Conservation (phyloP, 2,888 invertebrate species). For the Atherix ibis region DNA sequence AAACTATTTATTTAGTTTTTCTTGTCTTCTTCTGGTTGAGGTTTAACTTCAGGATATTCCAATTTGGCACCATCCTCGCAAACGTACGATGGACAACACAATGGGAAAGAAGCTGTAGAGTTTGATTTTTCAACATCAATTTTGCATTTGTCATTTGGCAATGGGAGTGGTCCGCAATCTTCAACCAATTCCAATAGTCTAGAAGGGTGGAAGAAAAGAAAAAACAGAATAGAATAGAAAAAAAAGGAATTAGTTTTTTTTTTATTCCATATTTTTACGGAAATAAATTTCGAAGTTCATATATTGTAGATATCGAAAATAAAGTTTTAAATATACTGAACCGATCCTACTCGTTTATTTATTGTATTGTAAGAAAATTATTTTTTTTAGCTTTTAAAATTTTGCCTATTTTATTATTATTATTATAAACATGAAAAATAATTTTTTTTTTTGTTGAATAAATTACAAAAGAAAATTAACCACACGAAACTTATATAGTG, state of each 20-base stretch:
- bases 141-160: slow-evolving; percentile 78
- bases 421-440: too few species aligned
- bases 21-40: slow-evolving; percentile 25
- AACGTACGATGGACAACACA: slow-evolving; percentile 70
- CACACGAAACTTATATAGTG: too few species aligned
- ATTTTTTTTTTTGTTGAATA: too few species aligned
- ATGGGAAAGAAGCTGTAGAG: slow-evolving; percentile 76
- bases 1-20: too few species aligned
- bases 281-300: not conserved
- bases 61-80: slow-evolving; percentile 73
- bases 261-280: not conserved
- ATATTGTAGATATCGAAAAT: not conserved
- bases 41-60: slow-evolving; percentile 67
- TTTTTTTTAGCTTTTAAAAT: too few species aligned
- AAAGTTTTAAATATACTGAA: too few species aligned
- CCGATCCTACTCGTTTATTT: too few species aligned
- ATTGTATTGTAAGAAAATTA: too few species aligned
- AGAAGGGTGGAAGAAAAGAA: slow-evolving; percentile 6
- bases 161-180: slow-evolving; percentile 77
- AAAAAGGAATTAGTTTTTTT: not conserved
- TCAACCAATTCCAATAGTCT: slow-evolving; percentile 70
- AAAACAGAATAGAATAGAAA: not conserved
- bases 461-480: too few species aligned
- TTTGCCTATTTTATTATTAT: too few species aligned
- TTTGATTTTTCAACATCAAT: slow-evolving; percentile 72